Evolutionary conservation across 1,140 invertebrate species (phyloP), one percentile per base, ranked within the genome.

Genomic region (Drosophila ironensis): DNA sequence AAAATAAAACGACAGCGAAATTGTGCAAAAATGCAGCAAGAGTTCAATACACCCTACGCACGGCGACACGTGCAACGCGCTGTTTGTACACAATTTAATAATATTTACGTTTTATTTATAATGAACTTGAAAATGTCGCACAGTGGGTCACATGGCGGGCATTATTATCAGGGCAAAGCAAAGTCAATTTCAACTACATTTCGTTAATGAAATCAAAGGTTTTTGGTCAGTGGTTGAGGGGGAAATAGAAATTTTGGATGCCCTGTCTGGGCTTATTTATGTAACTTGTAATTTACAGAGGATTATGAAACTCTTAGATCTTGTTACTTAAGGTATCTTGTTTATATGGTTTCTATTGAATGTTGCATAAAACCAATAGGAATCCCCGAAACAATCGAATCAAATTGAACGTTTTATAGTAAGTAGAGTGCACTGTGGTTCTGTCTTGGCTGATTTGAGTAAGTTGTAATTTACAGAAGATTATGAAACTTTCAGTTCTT

Each of bases 41-140:
- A 84, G 78, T 84, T 84, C 80, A 84, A 86, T 84, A 84, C 73
- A 86, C 78, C 71, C 59, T 14, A 56, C n/a, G 27, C 54, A 52
- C 45, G 33, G 33, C 37, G 20, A 59, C 63, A 66, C 70, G 63
- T 69, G 72, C 56, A 75, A 61, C 47, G 35, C 11, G 51, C 53
- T 60, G 78, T 73, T 84, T 81, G 61, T 72, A 84, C 68, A 84
- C 42, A 78, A 82, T 74, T 82, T 78, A 82, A 82, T 84, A 82
- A 82, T 82, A 82, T 82, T 82, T 78, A 82, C 78, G 80, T 82
- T 82, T 78, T 78, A 56, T 86, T 78, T 74, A 86, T 86, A 86
- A 78, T 84, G 78, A 84, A 84, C 78, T 84, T 84, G 78, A 84
- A 84, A 75, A 70, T 42, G 42, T 41, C 38, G 71, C 59, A 60